These are phyloP conservation scores for Tragopan temminckii DNA, from an alignment of 2,797 vertebrate genomes.

Conservation along the genomic window DNA sequence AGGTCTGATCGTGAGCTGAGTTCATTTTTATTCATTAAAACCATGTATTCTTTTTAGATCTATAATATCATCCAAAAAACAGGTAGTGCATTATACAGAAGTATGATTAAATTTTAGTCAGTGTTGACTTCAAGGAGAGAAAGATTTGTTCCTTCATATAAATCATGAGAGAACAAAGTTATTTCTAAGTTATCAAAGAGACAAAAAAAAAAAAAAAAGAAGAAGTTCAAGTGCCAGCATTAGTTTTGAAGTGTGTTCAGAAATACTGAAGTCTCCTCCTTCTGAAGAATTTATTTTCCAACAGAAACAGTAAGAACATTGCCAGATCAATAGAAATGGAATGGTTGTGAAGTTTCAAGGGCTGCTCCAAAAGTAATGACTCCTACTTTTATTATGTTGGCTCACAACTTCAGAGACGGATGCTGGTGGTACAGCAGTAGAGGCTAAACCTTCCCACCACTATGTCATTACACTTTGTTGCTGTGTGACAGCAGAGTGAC, in stretches of 20 bases:
- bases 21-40: background rate
- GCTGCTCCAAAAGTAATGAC: too few species aligned
- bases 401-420: too few species aligned
- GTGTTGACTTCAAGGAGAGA: background rate
- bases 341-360: background rate
- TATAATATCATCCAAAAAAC: background rate
- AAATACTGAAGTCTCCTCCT: background rate
- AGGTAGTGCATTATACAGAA: background rate
- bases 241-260: background rate
- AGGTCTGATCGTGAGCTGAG: background rate
- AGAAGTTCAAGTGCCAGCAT: background rate
- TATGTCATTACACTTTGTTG: too few species aligned
- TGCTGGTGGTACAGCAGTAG: too few species aligned
- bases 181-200: background rate
- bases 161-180: background rate
- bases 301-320: background rate
- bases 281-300: background rate
- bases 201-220: background rate
- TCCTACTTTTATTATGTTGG: too few species aligned
- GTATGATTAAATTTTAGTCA: background rate
- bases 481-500: too few species aligned
- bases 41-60: background rate
- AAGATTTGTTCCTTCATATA: background rate
- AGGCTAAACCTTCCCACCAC: too few species aligned
- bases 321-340: background rate